These are phyloP conservation scores for Natator depressus DNA, from an alignment of 2,113 vertebrate species.

Conservation along the genomic window DNA sequence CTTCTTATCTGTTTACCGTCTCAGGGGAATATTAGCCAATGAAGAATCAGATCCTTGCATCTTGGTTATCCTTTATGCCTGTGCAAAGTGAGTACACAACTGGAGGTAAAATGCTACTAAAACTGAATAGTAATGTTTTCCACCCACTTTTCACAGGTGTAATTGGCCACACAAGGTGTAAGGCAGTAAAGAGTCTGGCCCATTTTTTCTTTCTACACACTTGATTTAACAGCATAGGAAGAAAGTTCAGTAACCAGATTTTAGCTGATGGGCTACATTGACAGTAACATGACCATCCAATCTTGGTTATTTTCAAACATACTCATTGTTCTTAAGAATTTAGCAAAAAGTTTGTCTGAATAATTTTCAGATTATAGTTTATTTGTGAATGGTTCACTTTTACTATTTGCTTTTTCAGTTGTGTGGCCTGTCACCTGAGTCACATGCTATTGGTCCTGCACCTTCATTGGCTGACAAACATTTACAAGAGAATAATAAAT, in stretches of 20 bases:
- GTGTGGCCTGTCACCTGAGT: not conserved
- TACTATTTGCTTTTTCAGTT: not conserved
- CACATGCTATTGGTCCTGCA: not conserved
- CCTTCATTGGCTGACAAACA: not conserved
- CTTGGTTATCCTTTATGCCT: not conserved
- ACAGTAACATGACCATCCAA: not conserved
- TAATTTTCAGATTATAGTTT: not conserved
- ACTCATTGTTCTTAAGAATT: not conserved
- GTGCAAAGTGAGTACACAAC: not conserved
- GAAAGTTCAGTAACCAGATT: not conserved
- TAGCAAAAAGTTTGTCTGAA: not conserved
- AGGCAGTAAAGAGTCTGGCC: not conserved
- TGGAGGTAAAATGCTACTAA: not conserved
- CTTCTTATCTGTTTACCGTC: not conserved
- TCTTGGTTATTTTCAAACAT: not conserved
- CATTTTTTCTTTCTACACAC: not conserved
- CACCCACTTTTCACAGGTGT: not conserved
- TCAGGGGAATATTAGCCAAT: no score
- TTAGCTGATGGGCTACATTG: not conserved
- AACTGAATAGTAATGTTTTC: not conserved
- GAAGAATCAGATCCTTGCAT: not conserved
- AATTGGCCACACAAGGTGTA: not conserved
- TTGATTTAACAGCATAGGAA: not conserved
- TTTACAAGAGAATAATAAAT: not conserved
- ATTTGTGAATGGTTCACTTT: not conserved